Evolutionary conservation across 2,888 invertebrate genomes (phyloP), one percentile per base, ranked within the genome.

Genomic region (Microplitis manilae): DNA sequence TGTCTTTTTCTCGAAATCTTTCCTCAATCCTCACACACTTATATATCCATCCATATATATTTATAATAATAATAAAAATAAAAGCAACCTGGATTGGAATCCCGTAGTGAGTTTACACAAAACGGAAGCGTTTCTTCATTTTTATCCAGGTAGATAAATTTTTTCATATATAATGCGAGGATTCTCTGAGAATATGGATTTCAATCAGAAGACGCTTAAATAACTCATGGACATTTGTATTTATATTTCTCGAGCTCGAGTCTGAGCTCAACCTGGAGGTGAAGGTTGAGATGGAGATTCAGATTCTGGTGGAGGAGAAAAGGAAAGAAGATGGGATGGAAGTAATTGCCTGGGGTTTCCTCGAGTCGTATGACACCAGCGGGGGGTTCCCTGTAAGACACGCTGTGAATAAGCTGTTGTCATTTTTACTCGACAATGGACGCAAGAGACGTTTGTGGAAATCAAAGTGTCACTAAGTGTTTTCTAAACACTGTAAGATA

Each of bases 381-480:
- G 20, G 76, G 76, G 68, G 70, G 41, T 50, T 20, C 50, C n/a
- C 70, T 72, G 20, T 60, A 60, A 15, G 78, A 82, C 81, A 83
- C 85, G 83, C 79, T 84, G 83, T 84, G 83, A 80, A 50, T 50
- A 50, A 81, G 81, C 84, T 86, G 86, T 88, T 87, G 86, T 86
- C 85, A 88, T 84, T 84, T 82, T 61, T 79, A 73, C 79, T 83
- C 79, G 83, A 88, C 87, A 88, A 88, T 86, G 83, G 84, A 13
- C 30, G 30, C 4, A 30, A 30, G 30, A 82, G 78, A 83, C 84
- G 70, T 77, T 67, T 74, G 77, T 77, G 71, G 69, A 77, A 73
- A 73, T 73, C 68, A 77, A 77, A 77, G 73, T 73, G 74, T 73
- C 77, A 77, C 77, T 77, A 77, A 77, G 74, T 77, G 77, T 77